phyloP scores from a whole-genome alignment of 2,888 invertebrate genomes.

The Thereva nobilitata region DNA sequence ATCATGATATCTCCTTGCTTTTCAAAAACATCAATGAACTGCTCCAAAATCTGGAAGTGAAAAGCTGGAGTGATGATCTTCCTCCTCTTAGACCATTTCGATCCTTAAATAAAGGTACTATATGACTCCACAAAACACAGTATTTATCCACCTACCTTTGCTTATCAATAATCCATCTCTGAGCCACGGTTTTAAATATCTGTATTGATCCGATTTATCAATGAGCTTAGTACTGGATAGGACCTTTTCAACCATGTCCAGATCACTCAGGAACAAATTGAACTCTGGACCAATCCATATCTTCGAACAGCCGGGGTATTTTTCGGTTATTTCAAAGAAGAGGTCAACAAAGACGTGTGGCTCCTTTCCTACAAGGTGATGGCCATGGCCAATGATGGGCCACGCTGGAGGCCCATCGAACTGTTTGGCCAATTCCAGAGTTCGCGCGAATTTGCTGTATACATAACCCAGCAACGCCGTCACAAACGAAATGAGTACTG shows the following conservation, averaged over 20 bases:
- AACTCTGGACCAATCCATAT: constrained; percentile 21
- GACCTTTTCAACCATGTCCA: constrained; percentile 25
- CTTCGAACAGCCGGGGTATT: constrained; percentile 45
- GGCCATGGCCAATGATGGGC: constrained; percentile 60
- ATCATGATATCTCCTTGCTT: constrained; percentile 62
- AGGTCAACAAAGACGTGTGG: constrained; percentile 52
- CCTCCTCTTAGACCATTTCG: constrained; percentile 63
- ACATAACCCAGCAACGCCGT: too few relatives aligned
- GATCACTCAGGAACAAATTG: constrained; percentile 16
- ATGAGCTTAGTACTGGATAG: constrained; percentile 19
- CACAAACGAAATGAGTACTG: too few relatives aligned
- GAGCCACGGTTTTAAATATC: constrained; percentile 39
- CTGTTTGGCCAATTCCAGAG: constrained; percentile 24
- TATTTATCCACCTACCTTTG: constrained; percentile 12
- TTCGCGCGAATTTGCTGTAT: background rate
- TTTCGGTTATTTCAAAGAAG: constrained; percentile 52
- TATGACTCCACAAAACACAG: constrained; percentile 51
- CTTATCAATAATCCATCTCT: constrained; percentile 39
- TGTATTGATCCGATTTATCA: constrained; percentile 39
- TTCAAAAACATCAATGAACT: constrained; percentile 70
- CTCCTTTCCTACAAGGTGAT: constrained; percentile 56
- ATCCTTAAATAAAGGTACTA: constrained; percentile 54
- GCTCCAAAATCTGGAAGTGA: constrained; percentile 74
- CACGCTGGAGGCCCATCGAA: constrained; percentile 53
- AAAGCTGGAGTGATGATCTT: constrained; percentile 76